Conservation (phyloP, 2,888 invertebrate genomes). For the Agriopis leucophaearia region DNA sequence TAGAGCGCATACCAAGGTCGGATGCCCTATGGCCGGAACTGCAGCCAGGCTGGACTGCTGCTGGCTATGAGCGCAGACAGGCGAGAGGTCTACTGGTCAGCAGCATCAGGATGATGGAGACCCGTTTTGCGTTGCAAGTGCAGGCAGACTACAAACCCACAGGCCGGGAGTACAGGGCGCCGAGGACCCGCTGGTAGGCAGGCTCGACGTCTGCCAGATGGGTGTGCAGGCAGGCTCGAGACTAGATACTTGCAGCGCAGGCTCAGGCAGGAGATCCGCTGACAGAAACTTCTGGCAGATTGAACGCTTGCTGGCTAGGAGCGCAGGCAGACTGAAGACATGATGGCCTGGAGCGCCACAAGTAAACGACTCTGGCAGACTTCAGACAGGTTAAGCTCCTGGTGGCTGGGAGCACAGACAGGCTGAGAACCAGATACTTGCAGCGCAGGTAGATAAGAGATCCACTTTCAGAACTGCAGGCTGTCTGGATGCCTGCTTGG, state of each 20-base stretch:
- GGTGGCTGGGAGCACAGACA: conserved; percentile 5
- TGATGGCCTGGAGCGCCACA: conserved; percentile 6
- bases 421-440: not conserved
- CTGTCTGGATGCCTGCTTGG: no score
- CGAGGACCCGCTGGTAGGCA: not conserved
- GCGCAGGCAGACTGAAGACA: conserved; percentile 4
- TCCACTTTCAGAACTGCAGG: no score
- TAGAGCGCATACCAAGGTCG: no score
- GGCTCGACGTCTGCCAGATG: not conserved
- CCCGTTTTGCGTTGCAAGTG: not conserved
- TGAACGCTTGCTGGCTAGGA: not conserved
- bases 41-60: not conserved
- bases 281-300: conserved; percentile 1
- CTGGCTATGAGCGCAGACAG: conserved; percentile 7
- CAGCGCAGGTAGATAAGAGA: no score
- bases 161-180: conserved; percentile 1
- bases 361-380: not conserved
- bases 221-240: not conserved
- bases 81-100: not conserved
- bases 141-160: not conserved
- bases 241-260: not conserved
- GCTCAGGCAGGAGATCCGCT: not conserved
- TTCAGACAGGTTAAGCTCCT: not conserved
- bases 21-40: no score
- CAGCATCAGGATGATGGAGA: no score